These are phyloP conservation scores for Drosophila suboccidentalis DNA, from an alignment of 2,888 invertebrate genomes.

Conservation along the genomic window DNA sequence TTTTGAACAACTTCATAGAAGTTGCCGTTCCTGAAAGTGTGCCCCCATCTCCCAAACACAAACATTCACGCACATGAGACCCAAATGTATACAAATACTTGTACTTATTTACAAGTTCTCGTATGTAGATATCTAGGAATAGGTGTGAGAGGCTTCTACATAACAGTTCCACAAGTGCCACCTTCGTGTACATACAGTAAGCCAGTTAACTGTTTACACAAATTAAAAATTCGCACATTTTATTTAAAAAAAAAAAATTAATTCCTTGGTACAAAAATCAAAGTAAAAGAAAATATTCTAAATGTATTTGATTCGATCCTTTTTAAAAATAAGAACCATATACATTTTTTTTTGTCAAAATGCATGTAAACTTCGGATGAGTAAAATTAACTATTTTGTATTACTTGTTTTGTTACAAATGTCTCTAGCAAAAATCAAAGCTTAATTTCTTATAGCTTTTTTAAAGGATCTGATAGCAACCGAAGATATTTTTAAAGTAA, in stretches of 20 bases:
- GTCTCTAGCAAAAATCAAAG: neutral
- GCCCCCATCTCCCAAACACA: conserved; percentile 11
- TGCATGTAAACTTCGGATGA: neutral
- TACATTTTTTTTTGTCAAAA: too few relatives aligned
- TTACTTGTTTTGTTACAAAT: neutral
- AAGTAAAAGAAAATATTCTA: too few relatives aligned
- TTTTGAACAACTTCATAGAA: conserved; percentile 69
- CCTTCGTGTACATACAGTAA: neutral
- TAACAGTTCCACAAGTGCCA: neutral
- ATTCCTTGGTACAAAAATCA: too few relatives aligned
- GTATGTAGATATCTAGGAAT: neutral
- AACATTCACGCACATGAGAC: conserved; percentile 5
- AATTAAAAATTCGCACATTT: too few relatives aligned
- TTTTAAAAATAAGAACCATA: too few relatives aligned
- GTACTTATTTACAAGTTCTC: neutral
- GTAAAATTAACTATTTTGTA: neutral
- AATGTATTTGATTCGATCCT: too few relatives aligned
- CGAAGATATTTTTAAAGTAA: too few relatives aligned
- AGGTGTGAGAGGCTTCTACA: neutral
- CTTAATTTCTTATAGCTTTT: neutral
- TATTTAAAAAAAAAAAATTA: too few relatives aligned
- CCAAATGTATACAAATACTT: conserved; percentile 1
- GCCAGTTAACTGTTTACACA: too few relatives aligned
- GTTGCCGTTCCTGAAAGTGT: conserved; percentile 44
- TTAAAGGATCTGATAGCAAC: too few relatives aligned